These are phyloP conservation scores for Colistium nudipinnis DNA, from an alignment of 2,113 vertebrate genomes.

Conservation along the genomic window DNA sequence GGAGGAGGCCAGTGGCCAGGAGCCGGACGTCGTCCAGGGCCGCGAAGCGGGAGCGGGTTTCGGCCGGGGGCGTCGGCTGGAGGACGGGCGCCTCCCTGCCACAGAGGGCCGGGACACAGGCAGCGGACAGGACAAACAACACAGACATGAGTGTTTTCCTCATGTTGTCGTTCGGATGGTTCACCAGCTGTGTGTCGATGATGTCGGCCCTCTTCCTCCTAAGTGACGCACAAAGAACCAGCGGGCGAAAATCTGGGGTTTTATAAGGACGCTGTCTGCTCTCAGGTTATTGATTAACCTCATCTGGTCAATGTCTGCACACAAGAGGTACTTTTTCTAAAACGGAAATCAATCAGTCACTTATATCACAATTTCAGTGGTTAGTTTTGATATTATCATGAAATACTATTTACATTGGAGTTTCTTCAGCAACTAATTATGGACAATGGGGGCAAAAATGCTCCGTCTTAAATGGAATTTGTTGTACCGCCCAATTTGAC, in stretches of 20 bases:
- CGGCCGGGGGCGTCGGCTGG: slow-evolving; percentile 51
- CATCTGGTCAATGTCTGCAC: slow-evolving; percentile 20
- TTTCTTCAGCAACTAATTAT: background rate
- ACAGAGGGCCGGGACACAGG: slow-evolving; percentile 71
- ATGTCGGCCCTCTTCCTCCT: slow-evolving; percentile 12
- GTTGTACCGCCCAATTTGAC: background rate
- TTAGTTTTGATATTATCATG: background rate
- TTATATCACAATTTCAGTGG: background rate
- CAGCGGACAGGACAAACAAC: slow-evolving; percentile 65
- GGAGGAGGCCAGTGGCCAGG: slow-evolving; percentile 89
- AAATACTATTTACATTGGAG: background rate
- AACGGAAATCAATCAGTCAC: background rate
- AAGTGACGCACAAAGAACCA: slow-evolving; percentile 14
- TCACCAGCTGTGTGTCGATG: slow-evolving; percentile 7
- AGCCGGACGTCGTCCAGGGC: slow-evolving; percentile 92
- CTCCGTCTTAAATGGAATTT: background rate
- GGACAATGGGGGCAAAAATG: background rate
- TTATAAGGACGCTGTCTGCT: slow-evolving; percentile 47
- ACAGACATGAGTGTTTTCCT: slow-evolving; percentile 61
- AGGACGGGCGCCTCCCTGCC: slow-evolving; percentile 44
- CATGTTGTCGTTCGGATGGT: slow-evolving; percentile 72
- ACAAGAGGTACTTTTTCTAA: background rate
- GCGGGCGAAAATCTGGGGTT: slow-evolving; percentile 15
- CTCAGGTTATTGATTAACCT: slow-evolving; percentile 71
- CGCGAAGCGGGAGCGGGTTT: slow-evolving; percentile 85